Percentiles rank a stretch among this genome's conserved stretches.
These are phyloP conservation scores for Philaethria dido DNA, from an alignment of 2,888 invertebrate genomes.

Conservation along the genomic window DNA sequence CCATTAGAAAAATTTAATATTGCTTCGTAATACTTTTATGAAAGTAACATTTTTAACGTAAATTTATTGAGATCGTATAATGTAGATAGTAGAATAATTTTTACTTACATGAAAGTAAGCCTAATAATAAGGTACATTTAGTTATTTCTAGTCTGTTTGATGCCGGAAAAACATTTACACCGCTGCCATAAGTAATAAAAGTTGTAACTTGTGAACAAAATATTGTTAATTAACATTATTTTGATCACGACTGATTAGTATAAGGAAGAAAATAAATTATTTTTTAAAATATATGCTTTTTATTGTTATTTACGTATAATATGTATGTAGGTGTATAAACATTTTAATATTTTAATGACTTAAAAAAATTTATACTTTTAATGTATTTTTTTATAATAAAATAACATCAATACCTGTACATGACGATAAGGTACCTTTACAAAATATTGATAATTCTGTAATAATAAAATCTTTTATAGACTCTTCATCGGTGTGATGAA, in stretches of 20 bases:
- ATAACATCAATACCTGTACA: slow-evolving; percentile 74
- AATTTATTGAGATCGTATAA: not conserved
- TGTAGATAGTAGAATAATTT: slow-evolving; percentile 31
- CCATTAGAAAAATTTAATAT: slow-evolving; percentile 82
- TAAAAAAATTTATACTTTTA: not conserved
- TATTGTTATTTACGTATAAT: slow-evolving; percentile 28
- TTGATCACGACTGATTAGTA: slow-evolving; percentile 69
- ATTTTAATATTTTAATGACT: not conserved
- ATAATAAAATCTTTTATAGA: slow-evolving; percentile 69
- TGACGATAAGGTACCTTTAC: slow-evolving; percentile 71
- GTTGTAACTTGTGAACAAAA: slow-evolving; percentile 72
- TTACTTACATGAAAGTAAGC: not conserved
- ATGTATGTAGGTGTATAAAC: not conserved
- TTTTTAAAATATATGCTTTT: slow-evolving; percentile 45
- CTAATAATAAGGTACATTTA: slow-evolving; percentile 27
- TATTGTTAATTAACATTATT: slow-evolving; percentile 67
- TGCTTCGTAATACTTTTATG: slow-evolving; percentile 55
- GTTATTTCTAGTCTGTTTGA: slow-evolving; percentile 48
- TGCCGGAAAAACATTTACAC: slow-evolving; percentile 33
- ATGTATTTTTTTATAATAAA: slow-evolving; percentile 56
- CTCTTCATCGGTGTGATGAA: slow-evolving; percentile 57
- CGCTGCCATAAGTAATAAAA: slow-evolving; percentile 62
- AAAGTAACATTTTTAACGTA: not conserved
- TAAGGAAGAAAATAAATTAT: slow-evolving; percentile 58
- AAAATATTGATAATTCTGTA: slow-evolving; percentile 69